Conservation (phyloP, 2,888 invertebrate species). For the Zygogramma bicolorata region DNA sequence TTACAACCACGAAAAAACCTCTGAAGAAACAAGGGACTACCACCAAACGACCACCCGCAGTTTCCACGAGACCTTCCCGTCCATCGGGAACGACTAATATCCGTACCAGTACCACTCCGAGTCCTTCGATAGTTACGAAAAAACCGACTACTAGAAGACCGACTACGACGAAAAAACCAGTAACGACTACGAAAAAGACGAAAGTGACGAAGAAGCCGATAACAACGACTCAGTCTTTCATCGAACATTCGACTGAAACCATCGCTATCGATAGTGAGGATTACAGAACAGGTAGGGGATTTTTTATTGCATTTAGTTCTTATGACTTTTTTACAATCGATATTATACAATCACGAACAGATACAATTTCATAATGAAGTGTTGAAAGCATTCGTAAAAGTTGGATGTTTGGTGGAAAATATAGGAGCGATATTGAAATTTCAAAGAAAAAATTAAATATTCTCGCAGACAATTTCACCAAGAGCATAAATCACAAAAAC, state of each 20-base stretch:
- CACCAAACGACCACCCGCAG: conserved; percentile 59
- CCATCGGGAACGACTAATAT: conserved; percentile 62
- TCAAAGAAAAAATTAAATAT: too few relatives aligned
- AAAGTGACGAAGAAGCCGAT: conserved; percentile 63
- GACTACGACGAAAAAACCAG: conserved; percentile 63
- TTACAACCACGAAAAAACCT: conserved; percentile 61
- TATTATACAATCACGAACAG: too few relatives aligned
- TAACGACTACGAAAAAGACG: conserved; percentile 55
- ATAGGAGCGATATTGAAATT: too few relatives aligned
- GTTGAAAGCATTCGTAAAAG: too few relatives aligned
- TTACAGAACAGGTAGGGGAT: conserved; percentile 67
- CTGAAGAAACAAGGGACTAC: conserved; percentile 58
- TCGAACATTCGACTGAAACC: conserved; percentile 56
- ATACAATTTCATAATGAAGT: too few relatives aligned
- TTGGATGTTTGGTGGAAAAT: too few relatives aligned
- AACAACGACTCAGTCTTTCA: conserved; percentile 65
- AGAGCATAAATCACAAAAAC: too few relatives aligned
- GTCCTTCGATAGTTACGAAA: conserved; percentile 54
- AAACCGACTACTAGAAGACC: conserved; percentile 58
- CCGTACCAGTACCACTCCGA: conserved; percentile 56
- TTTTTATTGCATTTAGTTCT: too few relatives aligned
- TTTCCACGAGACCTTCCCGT: conserved; percentile 59
- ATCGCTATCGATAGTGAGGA: conserved; percentile 44
- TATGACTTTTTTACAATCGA: too few relatives aligned
- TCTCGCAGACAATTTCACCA: too few relatives aligned